A percentile compares a stretch with the other conserved stretches of the same genome.
Evolutionary conservation across 2,797 vertebrate genomes (phyloP).

Genomic region (Numenius phaeopus): DNA sequence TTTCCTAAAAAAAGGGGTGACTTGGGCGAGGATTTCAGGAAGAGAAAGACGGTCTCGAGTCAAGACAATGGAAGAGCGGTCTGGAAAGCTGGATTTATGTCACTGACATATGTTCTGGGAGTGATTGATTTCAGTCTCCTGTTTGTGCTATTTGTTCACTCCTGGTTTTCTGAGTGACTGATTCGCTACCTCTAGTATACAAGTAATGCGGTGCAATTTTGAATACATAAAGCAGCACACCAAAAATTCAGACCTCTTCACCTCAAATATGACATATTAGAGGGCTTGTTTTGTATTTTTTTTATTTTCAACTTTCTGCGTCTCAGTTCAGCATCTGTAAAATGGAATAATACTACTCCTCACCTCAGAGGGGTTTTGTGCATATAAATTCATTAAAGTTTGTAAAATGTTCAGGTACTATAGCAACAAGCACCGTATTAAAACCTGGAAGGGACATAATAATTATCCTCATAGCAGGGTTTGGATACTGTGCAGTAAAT

Average conservation of each 20-base stretch:
- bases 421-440: constrained; percentile 39
- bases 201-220: not conserved
- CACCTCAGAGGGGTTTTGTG: not conserved
- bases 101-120: not conserved
- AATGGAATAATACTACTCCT: not conserved
- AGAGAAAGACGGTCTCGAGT: not conserved
- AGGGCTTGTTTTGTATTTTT: not conserved
- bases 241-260: constrained; percentile 2
- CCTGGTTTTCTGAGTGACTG: not conserved
- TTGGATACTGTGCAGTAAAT: constrained; percentile 50
- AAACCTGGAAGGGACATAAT: constrained; percentile 57
- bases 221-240: not conserved
- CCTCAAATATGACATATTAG: not conserved
- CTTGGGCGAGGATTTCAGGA: not conserved
- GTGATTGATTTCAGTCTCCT: not conserved
- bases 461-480: constrained; percentile 57
- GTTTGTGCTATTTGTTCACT: not conserved
- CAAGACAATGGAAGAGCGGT: not conserved
- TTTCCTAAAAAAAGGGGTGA: not conserved
- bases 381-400: constrained; percentile 62
- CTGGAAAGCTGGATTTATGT: constrained; percentile 26
- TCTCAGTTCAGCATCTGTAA: constrained; percentile 10
- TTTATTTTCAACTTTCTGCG: not conserved
- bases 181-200: not conserved
- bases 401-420: constrained; percentile 55